A percentile compares a stretch with the other conserved stretches of the same genome.
These are phyloP conservation scores for Phylloscopus whistleri DNA, from an alignment of 2,113 vertebrate species.

Conservation along the genomic window DNA sequence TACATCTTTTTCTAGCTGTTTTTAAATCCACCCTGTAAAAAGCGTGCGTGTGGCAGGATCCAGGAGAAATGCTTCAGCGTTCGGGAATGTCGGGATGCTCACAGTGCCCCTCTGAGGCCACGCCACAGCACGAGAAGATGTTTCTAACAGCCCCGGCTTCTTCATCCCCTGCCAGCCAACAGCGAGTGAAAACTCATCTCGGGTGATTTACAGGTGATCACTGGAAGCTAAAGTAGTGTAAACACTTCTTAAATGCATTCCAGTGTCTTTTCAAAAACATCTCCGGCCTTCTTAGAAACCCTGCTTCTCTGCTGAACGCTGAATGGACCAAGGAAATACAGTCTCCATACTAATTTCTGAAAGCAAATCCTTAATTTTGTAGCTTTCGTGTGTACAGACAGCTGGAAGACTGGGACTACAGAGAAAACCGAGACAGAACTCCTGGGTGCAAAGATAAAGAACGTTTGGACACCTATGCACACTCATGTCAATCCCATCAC, in stretches of 20 bases:
- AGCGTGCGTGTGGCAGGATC: not conserved
- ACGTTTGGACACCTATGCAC: not conserved
- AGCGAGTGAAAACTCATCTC: not conserved
- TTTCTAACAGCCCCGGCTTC: not conserved
- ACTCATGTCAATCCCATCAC: not conserved
- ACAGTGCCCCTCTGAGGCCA: slow-evolving; percentile 31
- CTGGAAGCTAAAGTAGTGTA: not conserved
- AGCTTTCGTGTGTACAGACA: not conserved
- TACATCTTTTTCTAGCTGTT: not conserved
- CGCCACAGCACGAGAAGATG: accelerated
- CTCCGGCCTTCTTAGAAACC: not conserved
- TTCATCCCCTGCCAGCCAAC: not conserved
- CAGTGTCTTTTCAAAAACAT: not conserved
- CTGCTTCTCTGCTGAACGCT: not conserved
- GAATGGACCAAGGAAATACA: not conserved
- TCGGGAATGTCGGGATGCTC: not conserved
- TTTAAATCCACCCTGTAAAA: not conserved
- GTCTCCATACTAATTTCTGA: not conserved
- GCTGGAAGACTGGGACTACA: not conserved
- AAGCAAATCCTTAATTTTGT: not conserved
- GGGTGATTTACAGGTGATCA: not conserved
- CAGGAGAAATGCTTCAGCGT: not conserved
- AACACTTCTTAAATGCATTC: not conserved
- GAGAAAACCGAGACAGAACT: not conserved
- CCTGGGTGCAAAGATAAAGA: not conserved